Conservation (phyloP, 2,888 invertebrate species). For the Drosophila greeni region DNA sequence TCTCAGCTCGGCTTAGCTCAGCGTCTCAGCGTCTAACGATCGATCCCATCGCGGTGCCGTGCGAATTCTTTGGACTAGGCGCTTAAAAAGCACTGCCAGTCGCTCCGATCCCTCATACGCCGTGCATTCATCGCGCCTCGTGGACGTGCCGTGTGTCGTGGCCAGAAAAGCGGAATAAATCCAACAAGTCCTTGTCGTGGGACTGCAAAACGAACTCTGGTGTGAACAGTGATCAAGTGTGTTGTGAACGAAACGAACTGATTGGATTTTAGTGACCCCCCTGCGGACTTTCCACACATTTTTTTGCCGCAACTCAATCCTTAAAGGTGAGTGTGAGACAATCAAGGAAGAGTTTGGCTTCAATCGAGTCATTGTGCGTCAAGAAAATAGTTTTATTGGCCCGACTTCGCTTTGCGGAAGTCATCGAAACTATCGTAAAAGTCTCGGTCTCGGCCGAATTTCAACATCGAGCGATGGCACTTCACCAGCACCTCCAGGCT, state of each 20-base stretch:
- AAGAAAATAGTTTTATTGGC: constrained; percentile 13
- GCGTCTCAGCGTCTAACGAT: constrained; percentile 42
- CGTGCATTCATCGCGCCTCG: constrained; percentile 67
- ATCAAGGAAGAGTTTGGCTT: not conserved
- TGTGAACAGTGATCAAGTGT: constrained; percentile 29
- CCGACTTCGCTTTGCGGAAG: constrained; percentile 47
- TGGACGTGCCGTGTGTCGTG: constrained; percentile 59
- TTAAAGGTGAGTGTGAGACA: constrained; percentile 34
- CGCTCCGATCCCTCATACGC: constrained; percentile 63
- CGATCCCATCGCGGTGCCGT: constrained; percentile 42
- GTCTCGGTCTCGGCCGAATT: constrained; percentile 21
- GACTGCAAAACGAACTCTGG: constrained; percentile 28
- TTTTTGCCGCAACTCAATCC: constrained; percentile 19
- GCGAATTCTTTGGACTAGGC: constrained; percentile 63
- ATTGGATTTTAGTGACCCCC: constrained; percentile 25
- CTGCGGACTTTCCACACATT: constrained; percentile 14
- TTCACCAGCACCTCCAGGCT: constrained; percentile 14
- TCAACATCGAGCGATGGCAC: constrained; percentile 26
- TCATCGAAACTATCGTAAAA: constrained; percentile 44
- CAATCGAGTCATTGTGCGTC: not conserved
- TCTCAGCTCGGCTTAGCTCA: constrained; percentile 27
- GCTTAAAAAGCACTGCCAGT: constrained; percentile 66
- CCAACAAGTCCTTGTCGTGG: constrained; percentile 14
- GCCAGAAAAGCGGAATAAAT: constrained; percentile 11
- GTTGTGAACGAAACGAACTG: constrained; percentile 21